phyloP scores from a whole-genome alignment of 2,888 invertebrate species.

The Tupiocoris notatus region DNA sequence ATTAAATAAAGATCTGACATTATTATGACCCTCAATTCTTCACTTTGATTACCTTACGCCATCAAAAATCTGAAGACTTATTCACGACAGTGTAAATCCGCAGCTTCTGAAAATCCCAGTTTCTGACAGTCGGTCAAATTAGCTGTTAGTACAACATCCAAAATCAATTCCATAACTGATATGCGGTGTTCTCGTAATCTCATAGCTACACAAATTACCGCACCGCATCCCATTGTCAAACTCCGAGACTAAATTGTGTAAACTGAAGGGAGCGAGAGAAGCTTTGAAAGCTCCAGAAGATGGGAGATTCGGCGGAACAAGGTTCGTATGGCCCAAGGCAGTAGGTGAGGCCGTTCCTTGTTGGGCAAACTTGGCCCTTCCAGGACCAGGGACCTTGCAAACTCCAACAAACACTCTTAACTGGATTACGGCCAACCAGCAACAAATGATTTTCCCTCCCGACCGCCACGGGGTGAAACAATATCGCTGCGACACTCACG shows the following conservation, averaged over 20 bases:
- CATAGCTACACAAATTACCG: not conserved
- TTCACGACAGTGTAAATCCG: no score
- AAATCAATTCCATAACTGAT: not conserved
- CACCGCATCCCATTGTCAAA: not conserved
- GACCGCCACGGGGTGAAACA: conserved; percentile 14
- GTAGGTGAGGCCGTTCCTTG: conserved; percentile 28
- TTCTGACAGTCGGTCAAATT: no score
- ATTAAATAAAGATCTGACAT: no score
- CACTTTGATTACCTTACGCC: no score
- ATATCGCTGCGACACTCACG: conserved; percentile 30
- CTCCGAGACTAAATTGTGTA: not conserved
- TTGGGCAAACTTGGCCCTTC: conserved; percentile 32
- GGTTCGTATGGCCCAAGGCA: conserved; percentile 16
- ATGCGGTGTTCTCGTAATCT: not conserved
- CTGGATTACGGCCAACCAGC: conserved; percentile 34
- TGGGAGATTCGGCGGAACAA: not conserved
- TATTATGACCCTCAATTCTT: no score
- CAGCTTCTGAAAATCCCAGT: no score
- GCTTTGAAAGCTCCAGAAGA: conserved; percentile 14
- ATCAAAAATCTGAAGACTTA: no score
- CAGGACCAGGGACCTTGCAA: conserved; percentile 9
- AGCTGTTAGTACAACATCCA: no score
- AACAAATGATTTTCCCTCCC: conserved; percentile 24
- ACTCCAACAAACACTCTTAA: conserved; percentile 34
- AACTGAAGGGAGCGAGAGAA: not conserved